Conservation (phyloP, 2,797 vertebrate genomes). For the Paguma larvata region DNA sequence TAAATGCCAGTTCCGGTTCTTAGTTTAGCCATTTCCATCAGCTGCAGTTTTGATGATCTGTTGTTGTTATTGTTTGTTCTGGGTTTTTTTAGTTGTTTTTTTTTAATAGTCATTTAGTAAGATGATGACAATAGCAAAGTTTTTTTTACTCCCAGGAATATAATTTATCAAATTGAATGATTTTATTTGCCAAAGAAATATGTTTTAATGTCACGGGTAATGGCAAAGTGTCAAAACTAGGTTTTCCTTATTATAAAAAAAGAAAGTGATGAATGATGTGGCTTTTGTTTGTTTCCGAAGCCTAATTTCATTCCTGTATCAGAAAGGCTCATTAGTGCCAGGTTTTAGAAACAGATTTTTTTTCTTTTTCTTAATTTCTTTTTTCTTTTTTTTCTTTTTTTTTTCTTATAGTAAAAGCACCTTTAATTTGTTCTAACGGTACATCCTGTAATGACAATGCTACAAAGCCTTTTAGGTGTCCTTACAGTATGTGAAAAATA, state of each 20-base stretch:
- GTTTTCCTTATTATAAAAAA: slow-evolving; percentile 50
- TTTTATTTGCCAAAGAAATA: slow-evolving; percentile 84
- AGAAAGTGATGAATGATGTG: not conserved
- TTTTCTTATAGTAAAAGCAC: slow-evolving; percentile 77
- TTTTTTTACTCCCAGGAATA: slow-evolving; percentile 75
- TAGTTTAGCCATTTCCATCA: not conserved
- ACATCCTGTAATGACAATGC: slow-evolving; percentile 78
- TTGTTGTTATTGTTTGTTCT: not conserved
- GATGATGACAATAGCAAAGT: slow-evolving; percentile 64
- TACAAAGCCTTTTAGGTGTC: slow-evolving; percentile 64
- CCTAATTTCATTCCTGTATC: slow-evolving; percentile 74
- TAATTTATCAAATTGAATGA: slow-evolving; percentile 78
- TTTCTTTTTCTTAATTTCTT: not conserved
- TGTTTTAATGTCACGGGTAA: slow-evolving; percentile 72
- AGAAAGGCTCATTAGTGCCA: slow-evolving; percentile 71
- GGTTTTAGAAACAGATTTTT: slow-evolving; percentile 63
- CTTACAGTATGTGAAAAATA: slow-evolving; percentile 81
- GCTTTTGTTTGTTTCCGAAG: slow-evolving; percentile 75
- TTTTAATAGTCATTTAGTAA: slow-evolving; percentile 73
- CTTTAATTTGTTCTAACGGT: slow-evolving; percentile 85
- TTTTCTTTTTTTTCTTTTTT: not conserved
- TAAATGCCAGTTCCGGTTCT: not conserved
- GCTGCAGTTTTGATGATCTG: not conserved
- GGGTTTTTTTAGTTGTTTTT: slow-evolving; percentile 45
- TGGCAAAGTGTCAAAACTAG: slow-evolving; percentile 71